Evolutionary conservation across 1,140 invertebrate species (phyloP), one percentile per base, ranked within the genome.

Genomic region (Drosophila sproati): DNA sequence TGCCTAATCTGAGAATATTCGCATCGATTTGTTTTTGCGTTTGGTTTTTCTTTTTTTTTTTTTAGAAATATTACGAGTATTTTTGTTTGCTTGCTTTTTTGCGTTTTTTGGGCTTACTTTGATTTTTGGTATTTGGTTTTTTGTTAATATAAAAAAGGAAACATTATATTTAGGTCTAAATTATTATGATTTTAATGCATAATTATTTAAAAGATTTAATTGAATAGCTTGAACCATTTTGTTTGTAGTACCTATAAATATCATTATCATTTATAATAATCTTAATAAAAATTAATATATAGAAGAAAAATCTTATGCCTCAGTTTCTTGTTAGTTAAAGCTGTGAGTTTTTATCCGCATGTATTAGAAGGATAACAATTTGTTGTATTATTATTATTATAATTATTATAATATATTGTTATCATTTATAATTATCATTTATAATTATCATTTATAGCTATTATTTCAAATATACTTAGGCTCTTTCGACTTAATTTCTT

Each of bases 311-410:
- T 88, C 85, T 89, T 90, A 83, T 89, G 86, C 85, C 81, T 91
- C 77, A 78, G 80, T 82, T 90, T 86, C 73, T 20, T 47, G 62
- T 91, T 79, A 91, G 78, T 91, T 91, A 91, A 91, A 91, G 88
- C 88, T 91, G 88, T 91, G 88, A 91, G 88, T 91, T 90, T 89
- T 90, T 90, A 88, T 89, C 80, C 86, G 85, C 85, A 89, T 85
- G 85, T 89, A 90, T 85, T 78, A 78, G 71, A 89, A 90, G 85
- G 78, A 89, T 89, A 89, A 89, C 78, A 83, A 83, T 82, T 83
- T 70, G 62, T 80, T 80, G 64, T 80, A 80, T 70, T 80, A 55
- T 72, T 64, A 54, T 73, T 67, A 83, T 51, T 67, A 60, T 69
- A 20, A 50, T 68, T 64, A 77, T 72, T 62, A 75, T 70, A 12